These are phyloP conservation scores for Aldrovandia affinis DNA, from an alignment of 2,797 vertebrate species.

Conservation along the genomic window DNA sequence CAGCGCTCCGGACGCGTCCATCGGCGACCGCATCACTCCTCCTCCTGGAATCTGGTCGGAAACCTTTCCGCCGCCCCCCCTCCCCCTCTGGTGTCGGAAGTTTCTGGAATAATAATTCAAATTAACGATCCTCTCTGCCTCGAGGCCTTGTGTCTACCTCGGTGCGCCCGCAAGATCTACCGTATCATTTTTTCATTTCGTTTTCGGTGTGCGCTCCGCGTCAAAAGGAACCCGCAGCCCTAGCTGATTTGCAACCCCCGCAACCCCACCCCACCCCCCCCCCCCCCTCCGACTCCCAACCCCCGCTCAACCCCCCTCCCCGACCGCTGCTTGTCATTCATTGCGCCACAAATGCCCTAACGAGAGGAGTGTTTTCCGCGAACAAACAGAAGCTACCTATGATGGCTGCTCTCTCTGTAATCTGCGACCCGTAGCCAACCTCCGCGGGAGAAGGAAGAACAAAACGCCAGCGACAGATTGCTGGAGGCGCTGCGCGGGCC, in stretches of 20 bases:
- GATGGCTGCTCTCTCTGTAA: conserved; percentile 59
- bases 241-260: no score
- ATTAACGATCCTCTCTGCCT: conserved; percentile 34
- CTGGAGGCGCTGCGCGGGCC: conserved; percentile 67
- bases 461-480: conserved; percentile 62
- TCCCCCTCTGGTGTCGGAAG: conserved; percentile 20
- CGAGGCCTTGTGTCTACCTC: neutral
- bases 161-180: neutral
- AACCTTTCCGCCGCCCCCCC: conserved; percentile 25
- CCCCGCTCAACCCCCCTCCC: neutral
- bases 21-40: conserved; percentile 34
- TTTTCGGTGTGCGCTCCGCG: conserved; percentile 13
- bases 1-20: conserved; percentile 41
- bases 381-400: conserved; percentile 57
- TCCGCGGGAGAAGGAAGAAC: conserved; percentile 59
- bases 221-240: neutral
- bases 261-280: conserved; percentile 10
- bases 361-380: conserved; percentile 23
- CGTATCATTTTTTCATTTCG: conserved; percentile 11
- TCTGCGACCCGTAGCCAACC: conserved; percentile 68
- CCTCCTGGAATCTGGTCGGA: conserved; percentile 50
- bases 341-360: neutral
- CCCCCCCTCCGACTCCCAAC: neutral
- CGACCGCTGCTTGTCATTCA: neutral
- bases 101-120: neutral